Evolutionary conservation across 2,797 vertebrate species (phyloP).

Genomic region (Myotis vivesi): DNA sequence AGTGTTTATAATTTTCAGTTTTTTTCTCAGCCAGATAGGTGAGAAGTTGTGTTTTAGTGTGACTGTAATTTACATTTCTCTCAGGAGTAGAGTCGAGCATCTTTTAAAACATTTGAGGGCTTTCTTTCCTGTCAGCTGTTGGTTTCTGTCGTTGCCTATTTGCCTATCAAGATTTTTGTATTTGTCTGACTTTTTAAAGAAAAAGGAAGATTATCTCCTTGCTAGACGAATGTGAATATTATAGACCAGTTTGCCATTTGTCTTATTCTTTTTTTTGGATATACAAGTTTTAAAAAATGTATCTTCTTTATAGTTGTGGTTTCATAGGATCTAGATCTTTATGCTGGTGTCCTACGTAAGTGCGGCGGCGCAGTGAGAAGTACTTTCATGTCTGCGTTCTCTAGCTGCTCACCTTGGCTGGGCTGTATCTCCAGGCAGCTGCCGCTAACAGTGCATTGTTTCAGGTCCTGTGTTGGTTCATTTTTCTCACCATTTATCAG

Average conservation of each 20-base stretch:
- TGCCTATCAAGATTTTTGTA: slow-evolving; percentile 16
- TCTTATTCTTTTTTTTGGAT: background rate
- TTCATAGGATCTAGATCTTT: background rate
- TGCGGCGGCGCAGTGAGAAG: background rate
- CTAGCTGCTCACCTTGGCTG: background rate
- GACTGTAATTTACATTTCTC: slow-evolving; percentile 10
- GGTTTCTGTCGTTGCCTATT: slow-evolving; percentile 33
- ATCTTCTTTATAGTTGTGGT: background rate
- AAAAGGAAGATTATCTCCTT: slow-evolving; percentile 5
- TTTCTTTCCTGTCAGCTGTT: slow-evolving; percentile 19
- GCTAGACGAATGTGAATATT: background rate
- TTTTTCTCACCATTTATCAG: background rate
- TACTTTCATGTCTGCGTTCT: background rate
- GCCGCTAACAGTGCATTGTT: background rate
- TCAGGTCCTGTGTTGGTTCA: background rate
- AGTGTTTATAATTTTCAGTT: background rate
- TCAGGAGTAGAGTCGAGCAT: background rate
- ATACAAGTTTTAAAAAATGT: background rate
- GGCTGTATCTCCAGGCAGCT: background rate
- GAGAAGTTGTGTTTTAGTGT: background rate
- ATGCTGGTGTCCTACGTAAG: background rate
- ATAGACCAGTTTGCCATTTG: background rate
- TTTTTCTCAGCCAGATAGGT: background rate
- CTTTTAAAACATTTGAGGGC: background rate
- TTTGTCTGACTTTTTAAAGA: slow-evolving; percentile 49